phyloP scores from a whole-genome alignment of 2,113 vertebrate genomes.

The Pyxicephalus adspersus region DNA sequence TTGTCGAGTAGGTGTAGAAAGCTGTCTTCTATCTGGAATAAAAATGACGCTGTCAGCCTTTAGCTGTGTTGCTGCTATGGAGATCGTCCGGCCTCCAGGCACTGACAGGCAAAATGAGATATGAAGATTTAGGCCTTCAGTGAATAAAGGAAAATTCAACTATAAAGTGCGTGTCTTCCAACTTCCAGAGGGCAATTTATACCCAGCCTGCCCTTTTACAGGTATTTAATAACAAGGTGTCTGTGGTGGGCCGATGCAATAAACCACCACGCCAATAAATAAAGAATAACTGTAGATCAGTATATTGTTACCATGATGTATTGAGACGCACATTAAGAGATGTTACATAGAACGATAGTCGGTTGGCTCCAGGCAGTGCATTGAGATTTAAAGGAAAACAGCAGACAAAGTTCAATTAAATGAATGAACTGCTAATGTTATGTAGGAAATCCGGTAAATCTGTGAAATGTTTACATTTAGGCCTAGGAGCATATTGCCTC shows the following conservation, averaged over 20 bases:
- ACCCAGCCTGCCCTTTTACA: slow-evolving; percentile 14
- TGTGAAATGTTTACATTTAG: too few species aligned
- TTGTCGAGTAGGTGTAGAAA: background rate
- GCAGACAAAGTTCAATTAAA: too few species aligned
- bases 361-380: background rate
- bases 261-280: slow-evolving; percentile 24
- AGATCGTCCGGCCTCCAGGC: slow-evolving; percentile 22
- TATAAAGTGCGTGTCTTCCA: slow-evolving; percentile 28
- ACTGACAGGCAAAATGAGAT: slow-evolving; percentile 27
- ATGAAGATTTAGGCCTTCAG: slow-evolving; percentile 20
- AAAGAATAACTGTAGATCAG: background rate
- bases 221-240: slow-evolving; percentile 24
- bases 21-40: slow-evolving; percentile 1
- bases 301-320: background rate
- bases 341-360: background rate
- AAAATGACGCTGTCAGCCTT: background rate
- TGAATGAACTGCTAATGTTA: too few species aligned
- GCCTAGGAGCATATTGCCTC: too few species aligned
- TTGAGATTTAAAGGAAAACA: background rate
- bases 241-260: slow-evolving; percentile 20
- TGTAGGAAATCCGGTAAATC: too few species aligned
- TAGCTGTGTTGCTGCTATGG: slow-evolving; percentile 35
- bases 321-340: background rate
- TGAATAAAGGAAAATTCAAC: slow-evolving; percentile 30
- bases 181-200: slow-evolving; percentile 26